These are phyloP conservation scores for Acanthisitta chloris DNA, from an alignment of 2,113 vertebrate genomes.

Conservation along the genomic window DNA sequence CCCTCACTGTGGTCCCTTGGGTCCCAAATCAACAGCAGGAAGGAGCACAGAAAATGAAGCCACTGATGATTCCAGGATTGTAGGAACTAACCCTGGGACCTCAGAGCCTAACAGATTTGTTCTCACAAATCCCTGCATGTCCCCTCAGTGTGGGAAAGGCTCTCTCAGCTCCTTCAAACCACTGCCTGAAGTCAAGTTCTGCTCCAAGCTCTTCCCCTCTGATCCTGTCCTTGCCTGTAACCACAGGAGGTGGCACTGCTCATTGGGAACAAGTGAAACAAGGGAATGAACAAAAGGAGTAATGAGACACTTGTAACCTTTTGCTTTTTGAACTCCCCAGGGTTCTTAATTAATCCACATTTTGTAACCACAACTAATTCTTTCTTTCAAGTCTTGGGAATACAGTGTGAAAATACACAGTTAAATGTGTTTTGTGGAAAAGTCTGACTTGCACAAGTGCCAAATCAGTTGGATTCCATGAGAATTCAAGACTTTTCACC, in stretches of 20 bases:
- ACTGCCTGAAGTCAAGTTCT: not conserved
- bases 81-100: not conserved
- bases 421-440: not conserved
- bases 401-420: not conserved
- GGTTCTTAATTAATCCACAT: not conserved
- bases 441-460: not conserved
- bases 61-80: not conserved
- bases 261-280: not conserved
- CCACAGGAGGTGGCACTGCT: not conserved
- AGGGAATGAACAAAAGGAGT: too few species aligned
- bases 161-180: not conserved
- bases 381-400: not conserved
- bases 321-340: not conserved
- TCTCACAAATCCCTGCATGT: not conserved
- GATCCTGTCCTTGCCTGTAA: not conserved
- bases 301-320: not conserved
- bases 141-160: too few species aligned
- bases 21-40: not conserved
- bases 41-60: not conserved
- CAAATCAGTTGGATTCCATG: not conserved
- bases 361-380: not conserved
- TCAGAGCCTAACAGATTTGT: not conserved
- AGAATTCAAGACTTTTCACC: not conserved
- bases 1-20: too few species aligned
- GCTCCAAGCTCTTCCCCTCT: not conserved